Evolutionary conservation across 2,113 vertebrate genomes (phyloP).

Genomic region (Hippocampus barbouri): DNA sequence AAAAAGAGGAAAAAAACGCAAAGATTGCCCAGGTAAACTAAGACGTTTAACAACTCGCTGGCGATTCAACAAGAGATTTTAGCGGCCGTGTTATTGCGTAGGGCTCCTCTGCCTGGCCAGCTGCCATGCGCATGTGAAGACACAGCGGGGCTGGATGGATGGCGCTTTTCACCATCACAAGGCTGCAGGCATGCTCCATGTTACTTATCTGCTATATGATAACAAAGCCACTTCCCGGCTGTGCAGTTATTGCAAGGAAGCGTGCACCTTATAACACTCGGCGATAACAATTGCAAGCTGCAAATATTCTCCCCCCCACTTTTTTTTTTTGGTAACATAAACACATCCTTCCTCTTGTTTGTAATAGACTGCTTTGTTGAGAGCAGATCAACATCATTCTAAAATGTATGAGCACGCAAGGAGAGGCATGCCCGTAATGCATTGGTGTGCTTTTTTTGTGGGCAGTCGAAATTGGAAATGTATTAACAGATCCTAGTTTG

Average conservation of each 20-base stretch:
- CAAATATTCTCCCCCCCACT: background rate
- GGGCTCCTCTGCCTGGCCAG: conserved; percentile 23
- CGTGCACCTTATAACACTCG: background rate
- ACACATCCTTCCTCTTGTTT: background rate
- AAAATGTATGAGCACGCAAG: background rate
- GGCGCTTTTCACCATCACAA: conserved; percentile 49
- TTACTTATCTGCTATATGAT: conserved; percentile 35
- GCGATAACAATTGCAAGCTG: background rate
- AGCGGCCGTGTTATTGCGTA: conserved; percentile 21
- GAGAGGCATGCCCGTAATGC: background rate
- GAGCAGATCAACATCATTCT: background rate
- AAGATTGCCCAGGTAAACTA: conserved; percentile 26
- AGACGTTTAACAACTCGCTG: background rate
- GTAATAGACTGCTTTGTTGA: background rate
- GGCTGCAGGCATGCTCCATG: conserved; percentile 35
- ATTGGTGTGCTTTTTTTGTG: background rate
- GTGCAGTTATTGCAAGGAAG: conserved; percentile 4
- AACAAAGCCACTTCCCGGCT: conserved; percentile 55
- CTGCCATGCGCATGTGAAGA: conserved; percentile 12
- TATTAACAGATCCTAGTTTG: too few species aligned
- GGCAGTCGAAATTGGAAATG: background rate
- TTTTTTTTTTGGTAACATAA: background rate
- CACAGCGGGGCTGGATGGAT: conserved; percentile 22
- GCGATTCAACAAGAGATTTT: background rate
- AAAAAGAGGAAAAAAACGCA: conserved; percentile 12